These are phyloP conservation scores for Abramis brama DNA, from an alignment of 2,113 vertebrate species.

Conservation along the genomic window DNA sequence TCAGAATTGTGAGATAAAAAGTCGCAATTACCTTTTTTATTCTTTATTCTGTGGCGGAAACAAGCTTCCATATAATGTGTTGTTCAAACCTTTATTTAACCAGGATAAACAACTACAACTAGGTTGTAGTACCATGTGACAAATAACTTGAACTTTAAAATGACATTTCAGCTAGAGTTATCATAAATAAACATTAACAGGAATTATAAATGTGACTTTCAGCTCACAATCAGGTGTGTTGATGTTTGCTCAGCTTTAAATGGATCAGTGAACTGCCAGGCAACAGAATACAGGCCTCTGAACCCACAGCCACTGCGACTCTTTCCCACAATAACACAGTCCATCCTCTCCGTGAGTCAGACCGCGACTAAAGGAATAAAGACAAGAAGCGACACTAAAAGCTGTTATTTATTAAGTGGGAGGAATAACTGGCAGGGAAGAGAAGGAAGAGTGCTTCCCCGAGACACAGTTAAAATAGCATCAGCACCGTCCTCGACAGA, in stretches of 20 bases:
- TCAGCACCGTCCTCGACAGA: background rate
- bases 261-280: constrained; percentile 6
- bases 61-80: too few relatives aligned
- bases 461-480: background rate
- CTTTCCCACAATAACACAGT: constrained; percentile 41
- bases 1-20: too few relatives aligned
- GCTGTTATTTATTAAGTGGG: constrained; percentile 55
- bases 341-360: constrained; percentile 9
- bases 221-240: background rate
- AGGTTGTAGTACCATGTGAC: too few relatives aligned
- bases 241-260: background rate
- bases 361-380: constrained; percentile 54
- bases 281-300: constrained; percentile 46
- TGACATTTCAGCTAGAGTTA: too few relatives aligned
- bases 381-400: constrained; percentile 38
- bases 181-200: too few relatives aligned
- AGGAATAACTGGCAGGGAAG: constrained; percentile 44
- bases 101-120: too few relatives aligned
- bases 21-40: too few relatives aligned
- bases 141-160: too few relatives aligned
- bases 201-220: background rate
- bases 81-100: too few relatives aligned
- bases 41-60: too few relatives aligned
- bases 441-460: background rate
- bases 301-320: constrained; percentile 38